phyloP scores from a whole-genome alignment of 1,140 invertebrate species.

The Cotesia vestalis region DNA sequence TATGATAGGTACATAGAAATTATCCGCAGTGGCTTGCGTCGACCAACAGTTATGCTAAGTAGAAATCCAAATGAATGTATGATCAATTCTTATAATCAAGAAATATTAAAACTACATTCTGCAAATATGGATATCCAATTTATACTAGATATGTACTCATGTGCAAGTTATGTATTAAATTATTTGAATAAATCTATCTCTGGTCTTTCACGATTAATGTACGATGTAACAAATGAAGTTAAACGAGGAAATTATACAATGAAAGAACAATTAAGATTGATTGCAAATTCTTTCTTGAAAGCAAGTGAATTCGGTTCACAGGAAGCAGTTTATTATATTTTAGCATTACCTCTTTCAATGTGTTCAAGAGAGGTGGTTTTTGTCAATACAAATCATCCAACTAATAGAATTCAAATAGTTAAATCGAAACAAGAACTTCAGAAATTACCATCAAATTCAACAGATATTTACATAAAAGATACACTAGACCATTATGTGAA shows the following conservation, averaged over 20 bases:
- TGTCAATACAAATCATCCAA: conserved; percentile 31
- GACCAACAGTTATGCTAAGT: conserved; percentile 33
- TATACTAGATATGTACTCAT: conserved; percentile 31
- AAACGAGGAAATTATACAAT: conserved; percentile 5
- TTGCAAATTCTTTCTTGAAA: background rate
- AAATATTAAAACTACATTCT: conserved; percentile 28
- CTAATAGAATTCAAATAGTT: conserved; percentile 26
- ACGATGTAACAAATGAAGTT: too few species aligned
- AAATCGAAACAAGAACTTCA: conserved; percentile 24
- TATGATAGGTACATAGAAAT: conserved; percentile 22
- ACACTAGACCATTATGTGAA: conserved; percentile 29
- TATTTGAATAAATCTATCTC: too few species aligned
- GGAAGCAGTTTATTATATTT: conserved; percentile 48
- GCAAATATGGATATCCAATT: conserved; percentile 34
- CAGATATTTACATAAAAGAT: conserved; percentile 36
- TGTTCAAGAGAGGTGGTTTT: conserved; percentile 6
- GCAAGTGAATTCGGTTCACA: conserved; percentile 37
- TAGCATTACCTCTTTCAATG: conserved; percentile 41
- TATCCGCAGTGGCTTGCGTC: conserved; percentile 18
- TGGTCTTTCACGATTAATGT: too few species aligned
- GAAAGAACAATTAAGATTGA: conserved; percentile 46
- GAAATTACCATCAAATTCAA: conserved; percentile 20
- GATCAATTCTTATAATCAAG: conserved; percentile 37
- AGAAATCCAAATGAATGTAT: conserved; percentile 28
- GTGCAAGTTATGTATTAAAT: too few species aligned